These are phyloP conservation scores for Gymnocheta viridis DNA, from an alignment of 2,888 invertebrate genomes.

Conservation along the genomic window DNA sequence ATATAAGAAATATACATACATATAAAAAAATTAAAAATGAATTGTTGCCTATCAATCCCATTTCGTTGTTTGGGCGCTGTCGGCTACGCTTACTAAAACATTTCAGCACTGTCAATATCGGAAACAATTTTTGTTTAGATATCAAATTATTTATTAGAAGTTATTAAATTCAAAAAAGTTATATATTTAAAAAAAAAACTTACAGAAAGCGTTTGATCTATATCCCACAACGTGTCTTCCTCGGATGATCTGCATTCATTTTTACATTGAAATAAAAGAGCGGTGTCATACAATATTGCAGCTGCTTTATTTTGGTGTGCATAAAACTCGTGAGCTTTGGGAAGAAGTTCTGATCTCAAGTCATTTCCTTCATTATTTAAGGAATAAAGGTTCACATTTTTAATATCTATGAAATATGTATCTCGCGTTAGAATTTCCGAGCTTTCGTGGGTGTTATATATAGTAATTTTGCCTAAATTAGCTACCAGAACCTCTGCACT, in stretches of 20 bases:
- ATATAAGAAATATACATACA: too few species aligned
- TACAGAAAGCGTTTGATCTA: conserved; percentile 71
- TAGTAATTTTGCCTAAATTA: conserved; percentile 94
- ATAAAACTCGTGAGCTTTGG: conserved; percentile 88
- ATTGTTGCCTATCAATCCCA: too few species aligned
- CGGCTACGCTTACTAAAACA: too few species aligned
- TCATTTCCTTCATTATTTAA: conserved; percentile 84
- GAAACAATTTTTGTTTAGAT: too few species aligned
- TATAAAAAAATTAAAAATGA: too few species aligned
- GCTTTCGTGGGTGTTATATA: conserved; percentile 81
- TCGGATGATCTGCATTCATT: conserved; percentile 69
- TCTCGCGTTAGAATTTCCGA: conserved; percentile 71
- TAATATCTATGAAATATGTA: conserved; percentile 87
- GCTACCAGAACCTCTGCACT: conserved; percentile 94
- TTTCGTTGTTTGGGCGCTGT: too few species aligned
- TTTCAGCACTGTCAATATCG: too few species aligned
- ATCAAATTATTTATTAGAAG: too few species aligned
- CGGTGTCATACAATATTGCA: conserved; percentile 94
- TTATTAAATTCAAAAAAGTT: too few species aligned
- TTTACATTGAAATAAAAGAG: conserved; percentile 86
- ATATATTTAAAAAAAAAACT: conserved; percentile 52
- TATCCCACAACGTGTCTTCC: conserved; percentile 42
- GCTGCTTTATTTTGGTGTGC: conserved; percentile 88
- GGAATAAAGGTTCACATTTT: conserved; percentile 94
- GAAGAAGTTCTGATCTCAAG: conserved; percentile 78